phyloP scores from a whole-genome alignment of 2,797 vertebrate species.

The Cirrhinus mrigala region DNA sequence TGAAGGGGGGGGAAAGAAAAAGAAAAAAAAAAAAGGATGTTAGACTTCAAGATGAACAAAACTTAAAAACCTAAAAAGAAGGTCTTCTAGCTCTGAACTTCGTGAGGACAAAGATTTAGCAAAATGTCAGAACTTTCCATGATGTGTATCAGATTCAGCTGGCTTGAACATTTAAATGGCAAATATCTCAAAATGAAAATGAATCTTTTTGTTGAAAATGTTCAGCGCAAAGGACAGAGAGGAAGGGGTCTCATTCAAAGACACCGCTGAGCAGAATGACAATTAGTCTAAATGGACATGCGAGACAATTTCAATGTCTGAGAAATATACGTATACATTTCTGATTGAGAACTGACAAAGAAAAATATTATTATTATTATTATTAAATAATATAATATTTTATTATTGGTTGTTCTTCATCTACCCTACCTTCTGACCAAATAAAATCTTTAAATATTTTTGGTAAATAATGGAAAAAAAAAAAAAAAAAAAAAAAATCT shows the following conservation, averaged over 20 bases:
- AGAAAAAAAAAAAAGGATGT: background rate
- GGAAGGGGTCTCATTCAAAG: conserved; percentile 1
- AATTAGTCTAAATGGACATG: conserved; percentile 62
- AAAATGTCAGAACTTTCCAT: background rate
- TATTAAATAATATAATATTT: background rate
- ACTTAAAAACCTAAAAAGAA: conserved; percentile 9
- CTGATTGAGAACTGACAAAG: background rate
- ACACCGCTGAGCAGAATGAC: conserved; percentile 46
- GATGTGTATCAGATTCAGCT: conserved; percentile 6
- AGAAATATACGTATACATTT: background rate
- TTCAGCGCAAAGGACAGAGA: background rate
- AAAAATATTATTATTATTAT: background rate
- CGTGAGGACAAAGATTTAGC: background rate
- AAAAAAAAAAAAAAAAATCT: conserved; percentile 46
- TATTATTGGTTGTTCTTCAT: background rate
- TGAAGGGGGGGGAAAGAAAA: too few relatives aligned
- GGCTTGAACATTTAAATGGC: conserved; percentile 1
- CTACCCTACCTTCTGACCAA: background rate
- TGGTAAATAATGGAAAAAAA: conserved; percentile 67
- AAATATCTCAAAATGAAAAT: conserved; percentile 5
- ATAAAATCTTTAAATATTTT: conserved; percentile 64
- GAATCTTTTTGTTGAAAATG: conserved; percentile 18
- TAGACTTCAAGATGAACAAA: background rate
- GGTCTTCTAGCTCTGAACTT: background rate
- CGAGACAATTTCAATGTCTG: conserved; percentile 60